Base-by-base conservation (phyloP, 1,140 invertebrate genomes). In the Diorhabda carinulata region DNA sequence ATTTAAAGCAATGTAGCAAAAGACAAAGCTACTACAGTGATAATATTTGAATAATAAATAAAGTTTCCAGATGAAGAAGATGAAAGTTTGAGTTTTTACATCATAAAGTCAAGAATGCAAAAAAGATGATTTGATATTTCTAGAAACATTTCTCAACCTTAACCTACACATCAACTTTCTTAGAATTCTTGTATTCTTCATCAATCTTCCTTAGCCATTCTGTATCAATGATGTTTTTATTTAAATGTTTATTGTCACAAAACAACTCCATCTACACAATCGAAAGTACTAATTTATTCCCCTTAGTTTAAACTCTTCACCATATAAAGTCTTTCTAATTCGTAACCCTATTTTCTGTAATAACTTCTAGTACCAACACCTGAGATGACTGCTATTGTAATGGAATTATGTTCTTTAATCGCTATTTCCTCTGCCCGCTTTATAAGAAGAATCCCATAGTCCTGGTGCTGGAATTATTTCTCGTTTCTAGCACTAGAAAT, bases 351-450 rank as follows among this genome's bases (percentile, higher is more conserved):
- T 83, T 99, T 99, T 64, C 95, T 86, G 80, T 99, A 99, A 83
- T 99, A 99, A 82, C 98, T 95, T 70, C 96, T 86, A 1, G 97
- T 98, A 41, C 97, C 97, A 43, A 98, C 96, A 67, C 96, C 96
- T 70, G 97, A 99, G 77, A 99, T 99, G 42, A 99, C 97, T 61
- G 95, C 91, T 66, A 99, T 92, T 83, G 99, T 99, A 58, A 84
- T 84, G 10, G 96, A 97, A 9, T 90, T 89, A 83, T 99, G 98
- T 82, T 99, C 98, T 73, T 96, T 90, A 58, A 82, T 84, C 0
- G 98, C 95, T 66, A 99, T 99, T 66, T 96, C 85, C 81, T 98
- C 98, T 2, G 98, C 98, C 84, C 99, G 97, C 84, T 99, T 97
- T 97, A 99, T 99, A 2, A 99, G 82, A 43, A 99, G 83, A 86